Evolutionary conservation across 2,888 invertebrate species (phyloP), one percentile per base, ranked within the genome.

Genomic region (Pyrrhia umbra): DNA sequence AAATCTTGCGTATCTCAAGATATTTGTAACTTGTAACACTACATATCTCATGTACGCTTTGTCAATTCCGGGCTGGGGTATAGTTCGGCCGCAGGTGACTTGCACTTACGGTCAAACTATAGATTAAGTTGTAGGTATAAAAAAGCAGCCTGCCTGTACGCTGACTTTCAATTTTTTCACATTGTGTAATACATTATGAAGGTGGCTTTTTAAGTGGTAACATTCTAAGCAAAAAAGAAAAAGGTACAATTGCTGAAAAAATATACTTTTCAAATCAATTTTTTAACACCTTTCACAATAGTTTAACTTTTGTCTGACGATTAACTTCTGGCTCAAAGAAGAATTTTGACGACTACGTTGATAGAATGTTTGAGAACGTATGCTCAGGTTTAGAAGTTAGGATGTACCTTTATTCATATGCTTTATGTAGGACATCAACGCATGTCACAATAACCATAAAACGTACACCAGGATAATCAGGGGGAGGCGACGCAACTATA

Each of bases 371-470:
- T 30, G 30, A 30, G 30, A 30, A 4, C 13, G 30, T 13, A 10
- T 27, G 10, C 9, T 27, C 9, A 30, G 3, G 5, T 13, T 30
- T 13, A 13, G 13, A 30, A 2, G 2, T 4, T 9, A 27, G 27
- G 27, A 27, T 8, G 9, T 27, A 6, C 2, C 27, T 30, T 13
- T 13, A 2, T 30, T 30, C 30, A 30, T 30, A 30, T 30, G 13
- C 13, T 30, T 1, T 30, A 30, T 30, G 13, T 6, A 2, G 15
- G 34, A 34, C 13, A 27, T 30, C 15, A 34, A 25, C 18, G 10
- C 37, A 66, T 47, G 37, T 46, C 37, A 68, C 49, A 54, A 75
- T 40, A 40, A 43, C 42, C 51, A 39, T 75, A 68, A 13, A 75
- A 68, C 34, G 40, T 40, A 68, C 8, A 49, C 18, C 37, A 1